A percentile compares a stretch with the other conserved stretches of the same genome.
These are phyloP conservation scores for Diaphora mendica DNA, from an alignment of 2,888 invertebrate species.

Conservation along the genomic window DNA sequence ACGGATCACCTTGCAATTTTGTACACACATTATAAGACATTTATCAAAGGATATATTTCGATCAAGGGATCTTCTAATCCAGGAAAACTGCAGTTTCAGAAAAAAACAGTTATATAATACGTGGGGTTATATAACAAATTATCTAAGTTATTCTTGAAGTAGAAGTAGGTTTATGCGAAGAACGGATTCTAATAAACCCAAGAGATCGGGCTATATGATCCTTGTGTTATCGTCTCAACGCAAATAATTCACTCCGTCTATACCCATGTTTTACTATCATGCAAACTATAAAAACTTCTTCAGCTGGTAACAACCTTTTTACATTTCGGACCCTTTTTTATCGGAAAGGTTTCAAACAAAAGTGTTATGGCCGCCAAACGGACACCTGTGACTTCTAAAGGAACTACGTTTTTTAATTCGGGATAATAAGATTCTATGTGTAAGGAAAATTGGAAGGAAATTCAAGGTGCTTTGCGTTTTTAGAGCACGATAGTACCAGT, in stretches of 20 bases:
- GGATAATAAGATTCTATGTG: slow-evolving; percentile 22
- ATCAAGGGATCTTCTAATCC: not conserved
- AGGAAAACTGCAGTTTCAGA: not conserved
- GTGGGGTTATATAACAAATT: not conserved
- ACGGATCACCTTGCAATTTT: not conserved
- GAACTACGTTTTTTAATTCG: slow-evolving; percentile 28
- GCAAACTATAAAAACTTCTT: slow-evolving; percentile 34
- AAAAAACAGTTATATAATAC: not conserved
- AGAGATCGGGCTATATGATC: not conserved
- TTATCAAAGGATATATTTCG: not conserved
- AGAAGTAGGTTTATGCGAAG: not conserved
- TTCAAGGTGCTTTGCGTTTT: not conserved
- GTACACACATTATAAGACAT: not conserved
- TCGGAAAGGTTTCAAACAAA: slow-evolving; percentile 42
- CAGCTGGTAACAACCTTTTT: slow-evolving; percentile 29
- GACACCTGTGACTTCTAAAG: slow-evolving; percentile 49
- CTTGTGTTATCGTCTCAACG: slow-evolving; percentile 1
- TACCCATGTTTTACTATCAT: slow-evolving; percentile 29
- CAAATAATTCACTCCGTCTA: slow-evolving; percentile 34
- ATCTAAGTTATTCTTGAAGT: not conserved
- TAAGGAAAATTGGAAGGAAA: not conserved
- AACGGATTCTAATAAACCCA: not conserved
- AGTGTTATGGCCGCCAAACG: slow-evolving; percentile 43
- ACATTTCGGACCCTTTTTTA: slow-evolving; percentile 35
- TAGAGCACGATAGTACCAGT: not conserved